Evolutionary conservation across 1,140 invertebrate species (phyloP).

Genomic region (Pseudomyrmex concolor): DNA sequence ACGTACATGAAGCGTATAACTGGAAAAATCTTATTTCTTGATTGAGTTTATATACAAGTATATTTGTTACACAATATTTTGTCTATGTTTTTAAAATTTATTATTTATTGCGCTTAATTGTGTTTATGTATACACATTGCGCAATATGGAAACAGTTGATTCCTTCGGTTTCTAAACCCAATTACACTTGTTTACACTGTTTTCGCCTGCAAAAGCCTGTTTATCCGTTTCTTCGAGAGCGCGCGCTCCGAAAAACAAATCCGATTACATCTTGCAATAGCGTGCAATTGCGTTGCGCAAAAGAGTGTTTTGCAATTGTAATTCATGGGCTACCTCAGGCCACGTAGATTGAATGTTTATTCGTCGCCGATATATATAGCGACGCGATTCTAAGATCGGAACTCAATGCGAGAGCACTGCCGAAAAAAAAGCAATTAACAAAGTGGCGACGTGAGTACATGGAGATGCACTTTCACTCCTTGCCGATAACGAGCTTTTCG

Average conservation of each 20-base stretch:
- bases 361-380: not conserved
- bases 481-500: slow-evolving; percentile 26
- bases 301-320: slow-evolving; percentile 53
- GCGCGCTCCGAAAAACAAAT: slow-evolving; percentile 9
- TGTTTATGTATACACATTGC: too few relatives aligned
- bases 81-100: not conserved
- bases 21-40: too few relatives aligned
- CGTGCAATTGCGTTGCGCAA: slow-evolving; percentile 36
- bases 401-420: slow-evolving; percentile 28
- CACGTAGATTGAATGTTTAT: slow-evolving; percentile 46
- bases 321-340: slow-evolving; percentile 30
- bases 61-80: too few relatives aligned
- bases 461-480: slow-evolving; percentile 67
- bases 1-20: too few relatives aligned
- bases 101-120: not conserved
- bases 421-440: slow-evolving; percentile 52
- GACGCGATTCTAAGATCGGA: slow-evolving; percentile 20
- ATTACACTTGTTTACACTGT: not conserved
- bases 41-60: too few relatives aligned
- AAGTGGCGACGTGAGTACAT: slow-evolving; percentile 41
- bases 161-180: not conserved
- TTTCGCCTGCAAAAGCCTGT: slow-evolving; percentile 5
- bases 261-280: slow-evolving; percentile 38
- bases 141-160: not conserved
- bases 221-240: slow-evolving; percentile 23